Conservation (phyloP, 2,797 vertebrate genomes). For the Rousettus madagascariensis region DNA sequence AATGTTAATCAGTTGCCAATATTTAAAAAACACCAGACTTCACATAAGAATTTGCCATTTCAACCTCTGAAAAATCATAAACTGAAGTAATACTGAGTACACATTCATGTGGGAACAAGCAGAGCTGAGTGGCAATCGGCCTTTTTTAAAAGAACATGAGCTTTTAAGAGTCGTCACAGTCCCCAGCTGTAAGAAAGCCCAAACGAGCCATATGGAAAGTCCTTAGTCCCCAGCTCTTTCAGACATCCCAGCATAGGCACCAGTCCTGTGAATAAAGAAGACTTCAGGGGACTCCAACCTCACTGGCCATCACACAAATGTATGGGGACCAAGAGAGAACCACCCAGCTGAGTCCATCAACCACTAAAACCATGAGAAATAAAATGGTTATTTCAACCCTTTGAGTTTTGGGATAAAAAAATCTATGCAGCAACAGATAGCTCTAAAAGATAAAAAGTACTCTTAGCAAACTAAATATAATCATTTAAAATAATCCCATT, state of each 20-base stretch:
- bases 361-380: background rate
- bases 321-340: background rate
- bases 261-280: background rate
- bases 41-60: slow-evolving; percentile 23
- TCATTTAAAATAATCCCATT: background rate
- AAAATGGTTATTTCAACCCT: background rate
- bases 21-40: background rate
- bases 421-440: background rate
- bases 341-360: background rate
- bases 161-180: background rate
- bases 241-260: background rate
- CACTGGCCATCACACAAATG: background rate
- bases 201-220: background rate
- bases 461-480: background rate
- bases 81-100: background rate
- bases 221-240: background rate
- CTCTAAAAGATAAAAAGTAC: background rate
- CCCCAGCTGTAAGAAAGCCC: background rate
- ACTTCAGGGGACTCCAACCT: background rate
- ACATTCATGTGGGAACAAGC: background rate
- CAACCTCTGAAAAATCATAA: background rate
- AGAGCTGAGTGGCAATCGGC: background rate
- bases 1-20: background rate
- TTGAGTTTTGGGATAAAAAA: background rate
- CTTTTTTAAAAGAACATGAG: background rate